phyloP scores from a whole-genome alignment of 2,888 invertebrate genomes.

The Volucella inflata region DNA sequence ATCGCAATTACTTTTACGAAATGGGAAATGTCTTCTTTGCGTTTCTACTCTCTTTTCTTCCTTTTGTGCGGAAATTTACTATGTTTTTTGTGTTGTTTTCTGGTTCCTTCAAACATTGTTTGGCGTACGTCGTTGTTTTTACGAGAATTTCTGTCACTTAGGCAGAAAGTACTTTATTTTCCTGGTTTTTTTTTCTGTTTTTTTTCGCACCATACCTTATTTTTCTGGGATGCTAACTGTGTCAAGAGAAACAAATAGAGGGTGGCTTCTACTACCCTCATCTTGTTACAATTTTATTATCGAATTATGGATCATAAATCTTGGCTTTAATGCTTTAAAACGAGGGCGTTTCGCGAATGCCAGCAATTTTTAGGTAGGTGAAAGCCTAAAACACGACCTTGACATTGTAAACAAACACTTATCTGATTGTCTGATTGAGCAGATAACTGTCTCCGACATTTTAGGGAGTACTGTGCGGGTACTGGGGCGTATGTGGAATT shows the following conservation, averaged over 20 bases:
- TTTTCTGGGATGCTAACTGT: not conserved
- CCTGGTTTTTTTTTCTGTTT: not conserved
- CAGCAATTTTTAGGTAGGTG: no score
- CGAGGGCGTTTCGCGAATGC: not conserved
- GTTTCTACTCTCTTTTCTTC: conserved; percentile 8
- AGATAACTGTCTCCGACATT: no score
- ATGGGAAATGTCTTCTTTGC: conserved; percentile 35
- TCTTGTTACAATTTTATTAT: conserved; percentile 30
- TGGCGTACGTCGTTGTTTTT: conserved; percentile 37
- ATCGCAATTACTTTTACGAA: conserved; percentile 45
- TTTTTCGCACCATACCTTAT: not conserved
- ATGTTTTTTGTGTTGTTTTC: conserved; percentile 7
- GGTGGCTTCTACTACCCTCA: not conserved
- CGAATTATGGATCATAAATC: conserved; percentile 37
- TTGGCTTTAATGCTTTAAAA: conserved; percentile 25
- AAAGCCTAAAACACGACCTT: no score
- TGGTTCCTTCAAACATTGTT: conserved; percentile 5
- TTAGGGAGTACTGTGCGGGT: no score
- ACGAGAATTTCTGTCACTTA: conserved; percentile 31
- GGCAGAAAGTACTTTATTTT: not conserved
- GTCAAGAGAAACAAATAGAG: conserved; percentile 20
- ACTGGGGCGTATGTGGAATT: no score
- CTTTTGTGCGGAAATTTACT: conserved; percentile 9
- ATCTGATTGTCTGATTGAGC: no score
- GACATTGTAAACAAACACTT: no score